Conservation (phyloP, 2,113 vertebrate species). For the Rallus limicola region DNA sequence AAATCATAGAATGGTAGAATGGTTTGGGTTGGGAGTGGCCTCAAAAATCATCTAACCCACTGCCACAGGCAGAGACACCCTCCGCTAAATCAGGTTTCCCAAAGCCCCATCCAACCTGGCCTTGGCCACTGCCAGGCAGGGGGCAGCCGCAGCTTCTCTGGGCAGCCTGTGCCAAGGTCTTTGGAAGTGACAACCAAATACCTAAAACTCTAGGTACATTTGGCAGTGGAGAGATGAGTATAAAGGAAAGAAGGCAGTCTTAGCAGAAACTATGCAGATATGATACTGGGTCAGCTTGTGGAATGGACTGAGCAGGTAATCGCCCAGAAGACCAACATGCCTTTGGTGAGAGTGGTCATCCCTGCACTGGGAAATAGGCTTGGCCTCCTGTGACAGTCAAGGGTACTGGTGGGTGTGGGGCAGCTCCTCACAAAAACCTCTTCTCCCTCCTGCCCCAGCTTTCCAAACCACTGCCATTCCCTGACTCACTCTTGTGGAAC, state of each 20-base stretch:
- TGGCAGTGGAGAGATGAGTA: not conserved
- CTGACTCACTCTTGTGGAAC: not conserved
- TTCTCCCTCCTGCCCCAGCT: not conserved
- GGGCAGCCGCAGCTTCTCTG: too few species aligned
- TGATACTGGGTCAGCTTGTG: not conserved
- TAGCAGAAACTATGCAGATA: not conserved
- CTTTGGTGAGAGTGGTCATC: not conserved
- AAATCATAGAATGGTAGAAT: not conserved
- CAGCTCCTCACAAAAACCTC: not conserved
- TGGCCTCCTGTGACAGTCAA: not conserved
- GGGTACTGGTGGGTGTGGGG: not conserved
- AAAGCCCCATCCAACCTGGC: too few species aligned
- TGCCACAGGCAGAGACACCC: too few species aligned
- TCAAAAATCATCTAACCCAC: too few species aligned
- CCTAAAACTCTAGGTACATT: not conserved
- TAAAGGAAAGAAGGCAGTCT: not conserved
- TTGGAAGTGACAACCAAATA: not conserved
- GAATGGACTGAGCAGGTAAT: not conserved
- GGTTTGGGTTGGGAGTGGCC: too few species aligned
- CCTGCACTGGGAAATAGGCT: not conserved
- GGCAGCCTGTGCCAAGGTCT: not conserved
- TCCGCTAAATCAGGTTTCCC: too few species aligned
- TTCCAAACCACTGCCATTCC: not conserved
- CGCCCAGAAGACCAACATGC: not conserved
- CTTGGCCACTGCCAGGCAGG: too few species aligned